phyloP scores from a whole-genome alignment of 2,888 invertebrate genomes.

The Horisme vitalbata region DNA sequence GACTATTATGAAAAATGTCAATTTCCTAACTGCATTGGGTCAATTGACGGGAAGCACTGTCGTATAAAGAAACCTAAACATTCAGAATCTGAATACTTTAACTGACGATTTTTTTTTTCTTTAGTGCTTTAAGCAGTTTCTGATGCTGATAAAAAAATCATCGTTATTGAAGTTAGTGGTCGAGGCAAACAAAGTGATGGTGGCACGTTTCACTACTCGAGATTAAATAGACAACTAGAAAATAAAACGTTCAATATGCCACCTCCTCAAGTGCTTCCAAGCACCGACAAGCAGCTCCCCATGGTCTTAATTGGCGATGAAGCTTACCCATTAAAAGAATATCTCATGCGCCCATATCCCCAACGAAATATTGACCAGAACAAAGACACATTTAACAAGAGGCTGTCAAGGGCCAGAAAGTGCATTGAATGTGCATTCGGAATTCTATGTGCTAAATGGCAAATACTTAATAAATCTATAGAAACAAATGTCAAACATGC shows the following conservation, averaged over 20 bases:
- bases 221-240: neutral
- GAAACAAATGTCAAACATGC: neutral
- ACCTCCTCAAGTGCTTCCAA: neutral
- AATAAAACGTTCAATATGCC: neutral
- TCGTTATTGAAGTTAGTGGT: conserved; percentile 11
- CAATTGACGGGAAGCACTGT: conserved; percentile 25
- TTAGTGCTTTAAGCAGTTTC: conserved; percentile 19
- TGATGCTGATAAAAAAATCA: conserved; percentile 15
- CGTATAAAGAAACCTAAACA: conserved; percentile 18
- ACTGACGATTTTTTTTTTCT: conserved; percentile 20
- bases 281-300: neutral
- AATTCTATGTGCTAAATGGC: neutral
- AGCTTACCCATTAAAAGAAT: conserved; percentile 16
- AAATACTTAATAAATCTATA: neutral
- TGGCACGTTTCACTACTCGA: conserved; percentile 9
- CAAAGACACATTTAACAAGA: neutral
- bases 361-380: neutral
- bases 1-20: conserved; percentile 21
- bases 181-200: conserved; percentile 15
- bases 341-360: conserved; percentile 26
- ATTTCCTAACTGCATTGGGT: conserved; percentile 17
- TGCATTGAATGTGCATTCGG: neutral
- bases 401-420: neutral
- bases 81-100: conserved; percentile 19
- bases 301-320: conserved; percentile 16